Base-by-base conservation (phyloP, 2,797 vertebrate species). In the Catharus ustulatus region DNA sequence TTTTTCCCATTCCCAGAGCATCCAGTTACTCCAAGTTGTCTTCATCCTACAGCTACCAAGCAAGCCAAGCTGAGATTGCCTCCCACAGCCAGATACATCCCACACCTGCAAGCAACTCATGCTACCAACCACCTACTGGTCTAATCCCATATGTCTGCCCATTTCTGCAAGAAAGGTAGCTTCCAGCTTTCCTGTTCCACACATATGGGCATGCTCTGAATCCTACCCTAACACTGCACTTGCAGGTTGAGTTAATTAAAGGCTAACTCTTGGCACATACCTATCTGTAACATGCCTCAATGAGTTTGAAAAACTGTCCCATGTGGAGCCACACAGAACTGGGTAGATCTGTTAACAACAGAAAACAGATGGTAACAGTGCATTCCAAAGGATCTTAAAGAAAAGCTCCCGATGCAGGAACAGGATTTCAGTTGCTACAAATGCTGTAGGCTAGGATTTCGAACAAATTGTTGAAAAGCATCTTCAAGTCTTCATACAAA, bases 11-110 rank as follows among this genome's bases (percentile, higher is more conserved):
- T 93, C 64, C 45, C 77, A 61, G 45, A 95, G 74, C 20, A 61
- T 61, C 59, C 38, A 11, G 40, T 78, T 69, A 57, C 59, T 81
- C 85, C 67, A 86, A 90, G 59, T 86, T 88, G 34, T 90, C 90
- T 84, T 76, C 77, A 67, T 89, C 78, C 89, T 77, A 77, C 87
- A 68, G 75, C 75, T 85, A 87, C 36, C 32, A 61, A 93, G 57
- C 29, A 92, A 90, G 48, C 81, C 67, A 59, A 54, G 88, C 71
- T 73, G 94, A 91, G 80, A 88, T 91, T 88, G 45, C 32, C 49
- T 93, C 91, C 94, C 85, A 86, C 94, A 76, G 45, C 34, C 29
- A 46, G n/a, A 88, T 63, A 82, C 88, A 89, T 87, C 95, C 95
- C 78, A 95, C 94, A 93, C 90, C 95, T 93, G 71, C 15, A 80